Evolutionary conservation across 2,888 invertebrate genomes (phyloP).

Genomic region (Drosophila parthenogenetica): DNA sequence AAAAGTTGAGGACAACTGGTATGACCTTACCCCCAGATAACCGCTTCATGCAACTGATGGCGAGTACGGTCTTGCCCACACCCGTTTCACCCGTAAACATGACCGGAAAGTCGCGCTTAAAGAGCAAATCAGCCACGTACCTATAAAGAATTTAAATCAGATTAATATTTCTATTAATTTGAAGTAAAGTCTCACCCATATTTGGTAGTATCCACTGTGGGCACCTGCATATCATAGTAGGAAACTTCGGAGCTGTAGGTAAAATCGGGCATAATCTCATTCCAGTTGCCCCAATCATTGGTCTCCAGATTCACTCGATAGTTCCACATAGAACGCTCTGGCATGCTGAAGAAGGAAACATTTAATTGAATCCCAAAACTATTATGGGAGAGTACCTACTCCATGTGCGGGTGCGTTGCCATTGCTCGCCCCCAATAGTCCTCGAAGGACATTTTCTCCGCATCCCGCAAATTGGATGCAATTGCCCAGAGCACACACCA

Average conservation of each 20-base stretch:
- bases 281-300: conserved; percentile 91
- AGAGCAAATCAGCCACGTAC: conserved; percentile 87
- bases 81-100: conserved; percentile 96
- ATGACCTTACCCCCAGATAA: conserved; percentile 88
- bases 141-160: conserved; percentile 45
- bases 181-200: conserved; percentile 87
- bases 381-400: conserved; percentile 49
- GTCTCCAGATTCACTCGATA: conserved; percentile 90
- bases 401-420: conserved; percentile 84
- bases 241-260: conserved; percentile 89
- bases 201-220: conserved; percentile 95
- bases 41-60: conserved; percentile 89
- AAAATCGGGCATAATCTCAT: conserved; percentile 91
- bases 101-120: conserved; percentile 90
- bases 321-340: conserved; percentile 90
- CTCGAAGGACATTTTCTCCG: conserved; percentile 90
- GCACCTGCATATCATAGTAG: conserved; percentile 95
- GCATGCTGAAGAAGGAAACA: conserved; percentile 86
- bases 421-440: conserved; percentile 88
- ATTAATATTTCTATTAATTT: neutral
- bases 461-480: conserved; percentile 93
- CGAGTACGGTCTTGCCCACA: conserved; percentile 95
- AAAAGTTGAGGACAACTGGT: conserved; percentile 93
- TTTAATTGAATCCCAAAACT: too few species aligned
- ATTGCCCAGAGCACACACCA: conserved; percentile 94